Conservation (phyloP, 1,140 invertebrate species). For the Teleogryllus occipitalis region DNA sequence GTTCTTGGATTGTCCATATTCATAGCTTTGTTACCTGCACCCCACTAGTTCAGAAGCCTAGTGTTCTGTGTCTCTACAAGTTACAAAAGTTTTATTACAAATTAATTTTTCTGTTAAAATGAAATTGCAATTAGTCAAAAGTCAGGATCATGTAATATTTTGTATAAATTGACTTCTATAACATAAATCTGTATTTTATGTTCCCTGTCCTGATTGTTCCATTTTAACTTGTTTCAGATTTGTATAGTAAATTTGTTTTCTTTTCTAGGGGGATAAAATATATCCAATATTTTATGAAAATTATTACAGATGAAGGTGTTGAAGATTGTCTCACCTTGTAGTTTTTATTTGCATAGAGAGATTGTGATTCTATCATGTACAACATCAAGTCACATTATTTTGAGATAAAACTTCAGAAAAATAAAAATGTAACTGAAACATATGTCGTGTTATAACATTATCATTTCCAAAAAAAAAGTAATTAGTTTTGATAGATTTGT, state of each 20-base stretch:
- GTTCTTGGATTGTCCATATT: not conserved
- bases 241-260: too few species aligned
- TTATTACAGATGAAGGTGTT: not conserved
- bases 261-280: not conserved
- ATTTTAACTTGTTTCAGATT: not conserved
- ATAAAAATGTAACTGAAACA: too few species aligned
- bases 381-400: too few species aligned
- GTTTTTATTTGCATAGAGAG: too few species aligned
- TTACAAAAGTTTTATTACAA: not conserved
- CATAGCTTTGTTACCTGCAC: slow-evolving; percentile 1
- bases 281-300: not conserved
- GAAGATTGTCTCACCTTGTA: too few species aligned
- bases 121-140: not conserved
- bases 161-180: not conserved
- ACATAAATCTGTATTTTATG: not conserved
- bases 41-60: not conserved
- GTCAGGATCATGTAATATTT: not conserved
- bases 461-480: too few species aligned
- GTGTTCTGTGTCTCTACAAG: not conserved
- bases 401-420: too few species aligned
- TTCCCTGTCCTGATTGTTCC: not conserved
- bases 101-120: not conserved
- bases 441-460: too few species aligned
- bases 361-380: too few species aligned
- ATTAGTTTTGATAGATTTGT: too few species aligned